Evolutionary conservation across 1,140 invertebrate species (phyloP), one percentile per base, ranked within the genome.

Genomic region (Gryon sp.): DNA sequence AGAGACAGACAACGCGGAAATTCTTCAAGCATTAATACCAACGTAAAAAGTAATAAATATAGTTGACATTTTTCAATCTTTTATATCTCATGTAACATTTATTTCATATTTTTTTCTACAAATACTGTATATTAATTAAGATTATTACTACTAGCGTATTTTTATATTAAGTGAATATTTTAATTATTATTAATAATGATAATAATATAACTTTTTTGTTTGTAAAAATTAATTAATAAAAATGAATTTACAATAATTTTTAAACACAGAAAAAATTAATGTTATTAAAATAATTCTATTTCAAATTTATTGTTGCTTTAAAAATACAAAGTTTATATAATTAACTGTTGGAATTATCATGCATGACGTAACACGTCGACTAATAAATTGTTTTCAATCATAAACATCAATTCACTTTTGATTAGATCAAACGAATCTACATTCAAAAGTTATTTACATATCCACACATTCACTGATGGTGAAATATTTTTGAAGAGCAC

Each of bases 341-440:
- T 68, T 66, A 43, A 38, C 19, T 18, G 6, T 63, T 22, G 48
- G 34, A 43, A 60, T 60, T 63, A 52, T 63, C 52, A 55, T 30
- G 41, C 15, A n/a, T 69, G 52, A 69, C 43, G 65, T 41, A 57
- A 59, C 22, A 2, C 32, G 22, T 20, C 16, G 22, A 7, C 24
- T 32, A 69, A 69, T 69, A 69, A 69, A 69, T 69, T 57, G 32
- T 69, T 41, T 41, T 41, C 65, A 59, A 59, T 69, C 52, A 50
- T 50, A 69, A 59, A 59, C 53, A 50, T 69, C 60, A 34, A 43
- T 65, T 62, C 45, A 18, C 15, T 22, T 65, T 52, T 53, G 46
- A 65, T 65, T 52, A 52, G 46, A 30, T 43, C 24, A 18, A 52
- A 53, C 24, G 32, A 52, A 30, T 30, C 26, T 28, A n/a, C 12